Evolutionary conservation across 2,797 vertebrate species (phyloP).

Genomic region (Pteronotus mesoamericanus): DNA sequence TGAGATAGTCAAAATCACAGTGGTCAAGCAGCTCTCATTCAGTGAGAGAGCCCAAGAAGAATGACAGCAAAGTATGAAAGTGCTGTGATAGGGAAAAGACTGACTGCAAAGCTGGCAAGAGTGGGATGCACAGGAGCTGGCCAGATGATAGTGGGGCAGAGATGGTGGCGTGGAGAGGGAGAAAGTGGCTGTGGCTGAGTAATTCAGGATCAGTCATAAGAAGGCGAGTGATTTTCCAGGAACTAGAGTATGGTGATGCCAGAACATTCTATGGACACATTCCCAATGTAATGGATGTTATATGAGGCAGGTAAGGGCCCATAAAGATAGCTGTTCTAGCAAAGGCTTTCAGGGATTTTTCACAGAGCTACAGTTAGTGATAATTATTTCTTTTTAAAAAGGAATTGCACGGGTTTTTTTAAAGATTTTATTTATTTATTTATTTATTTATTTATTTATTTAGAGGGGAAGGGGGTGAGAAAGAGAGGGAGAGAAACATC

Average conservation of each 20-base stretch:
- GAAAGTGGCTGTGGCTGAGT: no score
- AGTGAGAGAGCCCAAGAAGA: background rate
- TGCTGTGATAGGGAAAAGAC: background rate
- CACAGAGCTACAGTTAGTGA: background rate
- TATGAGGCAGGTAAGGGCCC: background rate
- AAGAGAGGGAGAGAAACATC: background rate
- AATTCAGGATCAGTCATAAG: background rate
- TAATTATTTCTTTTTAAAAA: background rate
- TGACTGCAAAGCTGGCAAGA: background rate
- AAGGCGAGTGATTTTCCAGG: background rate
- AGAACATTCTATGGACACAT: background rate
- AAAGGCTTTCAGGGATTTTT: background rate
- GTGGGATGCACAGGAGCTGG: background rate
- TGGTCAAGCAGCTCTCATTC: background rate
- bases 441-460: background rate
- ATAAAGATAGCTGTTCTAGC: background rate
- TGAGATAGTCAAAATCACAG: background rate
- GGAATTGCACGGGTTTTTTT: background rate
- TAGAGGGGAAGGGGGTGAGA: background rate
- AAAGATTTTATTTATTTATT: background rate
- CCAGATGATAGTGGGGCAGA: no score
- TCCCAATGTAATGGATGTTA: background rate
- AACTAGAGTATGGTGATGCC: background rate
- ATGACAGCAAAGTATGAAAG: background rate
- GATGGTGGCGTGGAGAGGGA: background rate